Evolutionary conservation across 2,797 vertebrate genomes (phyloP), one percentile per base, ranked within the genome.

Genomic region (Macroramphosus scolopax): DNA sequence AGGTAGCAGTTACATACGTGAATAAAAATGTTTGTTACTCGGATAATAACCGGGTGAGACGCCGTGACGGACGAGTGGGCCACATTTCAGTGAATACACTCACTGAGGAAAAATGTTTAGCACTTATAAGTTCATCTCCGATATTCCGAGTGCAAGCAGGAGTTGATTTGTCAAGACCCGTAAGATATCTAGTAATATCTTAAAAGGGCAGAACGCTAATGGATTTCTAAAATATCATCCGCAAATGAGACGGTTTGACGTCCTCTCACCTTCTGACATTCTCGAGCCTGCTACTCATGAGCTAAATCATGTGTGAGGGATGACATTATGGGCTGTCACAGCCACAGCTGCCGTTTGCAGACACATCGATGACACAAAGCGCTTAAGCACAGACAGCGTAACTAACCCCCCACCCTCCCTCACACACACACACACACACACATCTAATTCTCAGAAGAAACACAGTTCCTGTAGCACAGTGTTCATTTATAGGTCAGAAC

Each of bases 391-490:
- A 61, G 54, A 81, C 61, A 71, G 34, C 38, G 29, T 38, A 40
- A 49, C 51, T 52, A 79, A 70, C 56, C 35, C 30, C 44, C 2
- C 37, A 37, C 26, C 16, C 24, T 37, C 43, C 9, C 46, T 50
- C 25, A 39, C 49, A 33, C 35, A 31, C 24, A 33, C 10, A 24
- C 31, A 51, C 38, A 55, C 17, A 41, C 28, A 40, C n/a, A 57
- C 41, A 34, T 64, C 22, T 37, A 57, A 63, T 84, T 88, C 76
- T 85, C 54, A 84, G 81, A 85, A 84, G 5, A 56, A 73, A 59
- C 56, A 38, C 50, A 29, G 67, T 86, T 84, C 78, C 73, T 71
- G 63, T 71, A 60, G 77, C 64, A 40, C 17, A 32, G 22, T 34
- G 32, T 47, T 56, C 34, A 41, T 48, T 30, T 53, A 6, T 55